These are phyloP conservation scores for Aethina tumida DNA, from an alignment of 1,140 invertebrate species.

Conservation along the genomic window DNA sequence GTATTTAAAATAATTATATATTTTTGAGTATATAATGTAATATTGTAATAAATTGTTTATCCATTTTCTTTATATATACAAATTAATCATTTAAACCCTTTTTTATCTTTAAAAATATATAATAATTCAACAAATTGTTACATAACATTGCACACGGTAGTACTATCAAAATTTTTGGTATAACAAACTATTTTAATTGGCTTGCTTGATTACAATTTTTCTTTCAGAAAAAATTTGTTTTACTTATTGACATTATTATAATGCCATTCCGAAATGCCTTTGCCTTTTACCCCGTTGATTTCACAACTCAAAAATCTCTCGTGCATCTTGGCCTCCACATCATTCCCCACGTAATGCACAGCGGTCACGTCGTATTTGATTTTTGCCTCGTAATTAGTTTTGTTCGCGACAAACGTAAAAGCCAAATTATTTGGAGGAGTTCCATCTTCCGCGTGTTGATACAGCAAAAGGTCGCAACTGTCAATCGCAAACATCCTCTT, in stretches of 20 bases:
- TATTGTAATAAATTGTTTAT: no score
- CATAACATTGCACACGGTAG: no score
- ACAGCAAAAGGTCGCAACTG: slow-evolving; percentile 50
- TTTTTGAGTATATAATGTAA: no score
- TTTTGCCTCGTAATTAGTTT: slow-evolving; percentile 39
- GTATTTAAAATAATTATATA: no score
- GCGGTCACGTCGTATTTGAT: slow-evolving; percentile 40
- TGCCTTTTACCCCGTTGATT: slow-evolving; percentile 52
- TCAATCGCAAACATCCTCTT: slow-evolving; percentile 45
- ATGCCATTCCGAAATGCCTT: slow-evolving; percentile 61
- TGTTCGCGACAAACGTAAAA: slow-evolving; percentile 50
- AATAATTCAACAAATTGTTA: no score
- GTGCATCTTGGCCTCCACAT: slow-evolving; percentile 56
- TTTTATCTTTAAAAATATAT: no score
- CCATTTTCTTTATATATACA: no score
- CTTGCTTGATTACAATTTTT: not conserved
- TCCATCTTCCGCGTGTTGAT: slow-evolving; percentile 56
- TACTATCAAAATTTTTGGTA: no score
- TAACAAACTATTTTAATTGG: no score
- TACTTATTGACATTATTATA: slow-evolving; percentile 41
- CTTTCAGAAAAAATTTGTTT: slow-evolving; percentile 3
- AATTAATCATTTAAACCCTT: no score
- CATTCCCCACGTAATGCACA: slow-evolving; percentile 54
- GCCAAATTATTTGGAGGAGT: slow-evolving; percentile 48
- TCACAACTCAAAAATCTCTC: slow-evolving; percentile 52